A percentile compares a stretch with the other conserved stretches of the same genome.
Conservation (phyloP, 1,140 invertebrate species). For the Lamellibrachia luymesi region DNA sequence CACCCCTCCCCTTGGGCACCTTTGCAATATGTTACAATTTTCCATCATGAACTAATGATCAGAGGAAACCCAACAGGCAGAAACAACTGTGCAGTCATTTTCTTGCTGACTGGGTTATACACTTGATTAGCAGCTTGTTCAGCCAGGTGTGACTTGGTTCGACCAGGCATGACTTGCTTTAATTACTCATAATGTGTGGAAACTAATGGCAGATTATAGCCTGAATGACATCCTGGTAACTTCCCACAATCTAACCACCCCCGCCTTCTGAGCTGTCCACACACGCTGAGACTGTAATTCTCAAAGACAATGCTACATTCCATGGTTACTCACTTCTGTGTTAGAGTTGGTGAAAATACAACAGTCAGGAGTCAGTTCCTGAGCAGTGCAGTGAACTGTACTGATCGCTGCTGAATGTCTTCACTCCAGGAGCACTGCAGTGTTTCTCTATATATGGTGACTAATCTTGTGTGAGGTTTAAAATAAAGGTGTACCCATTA, state of each 20-base stretch:
- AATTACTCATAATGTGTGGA: not conserved
- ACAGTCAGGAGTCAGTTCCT: not conserved
- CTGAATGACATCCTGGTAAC: not conserved
- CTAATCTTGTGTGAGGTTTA: not conserved
- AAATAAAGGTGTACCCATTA: not conserved
- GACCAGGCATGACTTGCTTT: not conserved
- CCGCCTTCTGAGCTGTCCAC: not conserved
- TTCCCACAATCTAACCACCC: not conserved
- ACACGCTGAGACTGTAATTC: not conserved
- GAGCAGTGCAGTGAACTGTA: not conserved
- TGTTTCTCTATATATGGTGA: not conserved
- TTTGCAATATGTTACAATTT: not conserved
- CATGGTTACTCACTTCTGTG: not conserved
- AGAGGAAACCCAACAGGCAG: not conserved
- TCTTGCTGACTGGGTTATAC: not conserved
- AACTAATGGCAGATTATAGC: constrained; percentile 5
- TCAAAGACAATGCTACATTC: not conserved
- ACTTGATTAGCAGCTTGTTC: not conserved
- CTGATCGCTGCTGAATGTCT: not conserved
- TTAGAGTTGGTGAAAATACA: not conserved
- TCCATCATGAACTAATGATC: not conserved
- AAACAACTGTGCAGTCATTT: not conserved
- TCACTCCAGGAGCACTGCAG: not conserved
- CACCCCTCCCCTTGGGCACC: no score
- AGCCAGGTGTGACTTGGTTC: not conserved